Base-by-base conservation (phyloP, 2,888 invertebrate genomes). In the Zhuqinia jingwanae region DNA sequence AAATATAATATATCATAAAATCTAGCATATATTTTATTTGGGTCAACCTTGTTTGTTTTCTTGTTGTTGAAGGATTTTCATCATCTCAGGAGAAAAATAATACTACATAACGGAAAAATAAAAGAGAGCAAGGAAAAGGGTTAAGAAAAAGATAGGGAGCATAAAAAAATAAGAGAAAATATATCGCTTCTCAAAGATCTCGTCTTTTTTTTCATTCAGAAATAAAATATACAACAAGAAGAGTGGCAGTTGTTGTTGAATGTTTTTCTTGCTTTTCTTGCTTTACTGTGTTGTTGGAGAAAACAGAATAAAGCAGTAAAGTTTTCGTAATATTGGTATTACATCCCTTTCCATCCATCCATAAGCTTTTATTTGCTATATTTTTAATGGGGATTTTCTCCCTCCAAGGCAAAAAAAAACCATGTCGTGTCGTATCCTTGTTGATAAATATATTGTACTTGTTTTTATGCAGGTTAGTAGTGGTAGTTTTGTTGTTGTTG, bases 301-400 rank as follows among this genome's bases (percentile, higher is more conserved):
- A 58, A 58, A 20, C 13, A 56, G 20, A 22, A 25, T 25, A 13
- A 36, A 27, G 63, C 36, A 20, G 68, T 42, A 42, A 36, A 17
- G 20, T 17, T 68, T 36, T 68, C 42, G n/a, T 17, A 45, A 68
- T 20, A 70, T 70, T 70, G 13, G 20, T 70, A 42, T n/a, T 68
- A 30, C 36, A 63, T 27, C 42, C 13, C 25, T 3, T 45, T 36
- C 36, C 36, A 42, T 42, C 22, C 65, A 53, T 53, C 25, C 70
- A 45, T 42, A 36, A 20, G 63, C 65, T 47, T 47, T 45, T 70
- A 70, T 70, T 45, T 70, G 70, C 25, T 47, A 20, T 45, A 20
- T 63, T 68, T 70, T 70, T 42, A n/a, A 25, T 25, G 25, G 70
- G 70, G 70, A 70, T 70, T 70, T 68, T 45, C 68, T 36, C 11